Evolutionary conservation across 2,888 invertebrate species (phyloP), one percentile per base, ranked within the genome.

Genomic region (Rotaria macrura): DNA sequence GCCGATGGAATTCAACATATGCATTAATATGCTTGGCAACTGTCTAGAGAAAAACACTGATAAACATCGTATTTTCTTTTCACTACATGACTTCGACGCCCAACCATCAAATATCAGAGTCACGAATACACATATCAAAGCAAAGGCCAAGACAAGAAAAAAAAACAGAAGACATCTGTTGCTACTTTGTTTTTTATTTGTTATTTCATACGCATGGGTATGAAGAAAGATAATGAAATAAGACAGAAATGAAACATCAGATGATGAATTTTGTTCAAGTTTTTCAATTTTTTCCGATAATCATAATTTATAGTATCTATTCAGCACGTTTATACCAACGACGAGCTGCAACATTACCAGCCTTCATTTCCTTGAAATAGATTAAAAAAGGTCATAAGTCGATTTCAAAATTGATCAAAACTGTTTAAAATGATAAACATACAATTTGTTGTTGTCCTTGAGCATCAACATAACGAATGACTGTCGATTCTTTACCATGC

Each of bases 401-500:
- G 0, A 49, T 17, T 49, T 49, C 2, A 14, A 49, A 43, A 5
- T 7, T 7, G 10, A 43, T 7, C 3, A 49, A 49, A n/a, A 47
- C 47, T 47, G 12, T 9, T 47, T 47, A 4, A 34, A 65, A 38
- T 65, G n/a, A n/a, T n/a, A 25, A 54, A 34, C 34, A 38, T 65
- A 65, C 65, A 65, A 65, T 65, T 65, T 65, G 65, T 20, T 65
- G 65, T 65, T 65, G 65, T 34, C 34, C 65, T 34, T 65, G 29
- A 6, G 29, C 65, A 65, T 65, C 65, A 65, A 65, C 65, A 17
- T 20, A 65, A 65, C 65, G 65, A 34, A 14, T 14, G 7, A 65
- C 20, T 65, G 65, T 65, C 5, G 65, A 34, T 65, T 65, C 65
- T 65, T 85, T 85, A 52, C 72, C 72, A 49, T 72, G 52, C 47